phyloP scores from a whole-genome alignment of 2,113 vertebrate species.

The Sakesphorus luctuosus region DNA sequence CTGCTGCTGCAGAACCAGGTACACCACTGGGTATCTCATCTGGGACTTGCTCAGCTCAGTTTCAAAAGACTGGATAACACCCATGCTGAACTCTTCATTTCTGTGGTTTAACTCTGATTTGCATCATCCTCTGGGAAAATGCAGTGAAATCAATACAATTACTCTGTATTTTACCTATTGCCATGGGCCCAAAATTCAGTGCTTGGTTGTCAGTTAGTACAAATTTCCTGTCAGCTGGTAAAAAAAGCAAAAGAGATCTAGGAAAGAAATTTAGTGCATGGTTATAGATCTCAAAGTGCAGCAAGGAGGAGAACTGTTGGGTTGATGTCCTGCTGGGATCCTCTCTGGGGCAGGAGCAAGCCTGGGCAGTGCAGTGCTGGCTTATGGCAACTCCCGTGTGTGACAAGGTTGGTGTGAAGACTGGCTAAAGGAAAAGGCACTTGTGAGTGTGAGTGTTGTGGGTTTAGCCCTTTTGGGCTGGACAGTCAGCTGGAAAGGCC shows the following conservation, averaged over 20 bases:
- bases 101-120: neutral
- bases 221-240: neutral
- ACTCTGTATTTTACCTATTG: neutral
- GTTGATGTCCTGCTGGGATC: neutral
- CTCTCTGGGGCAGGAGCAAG: neutral
- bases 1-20: neutral
- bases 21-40: neutral
- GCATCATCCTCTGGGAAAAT: neutral
- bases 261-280: neutral
- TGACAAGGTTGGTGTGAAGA: neutral
- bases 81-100: neutral
- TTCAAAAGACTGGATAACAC: neutral
- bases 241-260: neutral
- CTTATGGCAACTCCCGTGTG: neutral
- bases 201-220: neutral
- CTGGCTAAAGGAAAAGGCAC: neutral
- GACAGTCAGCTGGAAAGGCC: neutral
- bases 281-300: neutral
- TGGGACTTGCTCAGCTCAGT: neutral
- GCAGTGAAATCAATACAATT: neutral
- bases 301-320: neutral
- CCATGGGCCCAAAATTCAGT: neutral
- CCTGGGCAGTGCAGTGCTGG: neutral
- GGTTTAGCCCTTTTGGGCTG: neutral
- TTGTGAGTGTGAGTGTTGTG: neutral